Base-by-base conservation (phyloP, 2,797 vertebrate species). In the Melanotaenia trifasciata region DNA sequence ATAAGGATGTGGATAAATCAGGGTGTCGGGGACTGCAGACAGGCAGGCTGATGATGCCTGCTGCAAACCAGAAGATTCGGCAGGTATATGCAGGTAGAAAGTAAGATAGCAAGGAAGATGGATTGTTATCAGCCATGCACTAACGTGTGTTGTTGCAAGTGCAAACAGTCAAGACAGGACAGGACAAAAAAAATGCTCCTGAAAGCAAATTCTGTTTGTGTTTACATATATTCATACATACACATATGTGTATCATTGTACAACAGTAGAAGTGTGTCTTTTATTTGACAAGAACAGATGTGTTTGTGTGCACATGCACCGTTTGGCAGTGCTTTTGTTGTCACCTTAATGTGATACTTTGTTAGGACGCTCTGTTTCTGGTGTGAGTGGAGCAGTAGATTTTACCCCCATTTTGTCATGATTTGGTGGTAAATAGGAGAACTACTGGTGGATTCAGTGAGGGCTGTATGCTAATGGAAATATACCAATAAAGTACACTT, bases 71-170 rank as follows among this genome's bases (percentile, higher is more conserved):
- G 35, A 47, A 14, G 45, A 58, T 32, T 32, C 3, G 26, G 71
- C 83, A 82, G 81, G 86, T 86, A 75, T 56, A 74, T 69, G 63
- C 86, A 91, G 76, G 83, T 70, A 76, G 12, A 1, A 12, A 28
- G 61, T 69, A 53, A 74, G 77, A 85, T 70, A 76, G 82, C 16
- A 14, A 73, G 28, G 61, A 68, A 64, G 67, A 77, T 81, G 80
- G 91, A 89, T 92, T 69, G 65, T 88, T 89, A 94, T 92, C 89
- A 72, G 84, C 68, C 14, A 4, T 22, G 47, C 65, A 40, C 73
- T 67, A 53, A 76, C n/a, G 24, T 68, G 58, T 68, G 79, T 28
- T 92, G 87, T 91, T 93, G 76, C 86, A 65, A 90, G 71, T 84
- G 81, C 83, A 94, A 93, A 94, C 85, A 93, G 54, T 62, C 22